These are phyloP conservation scores for Tokudaia tokunoshimensis DNA, from an alignment of 2,797 vertebrate genomes.

Conservation along the genomic window DNA sequence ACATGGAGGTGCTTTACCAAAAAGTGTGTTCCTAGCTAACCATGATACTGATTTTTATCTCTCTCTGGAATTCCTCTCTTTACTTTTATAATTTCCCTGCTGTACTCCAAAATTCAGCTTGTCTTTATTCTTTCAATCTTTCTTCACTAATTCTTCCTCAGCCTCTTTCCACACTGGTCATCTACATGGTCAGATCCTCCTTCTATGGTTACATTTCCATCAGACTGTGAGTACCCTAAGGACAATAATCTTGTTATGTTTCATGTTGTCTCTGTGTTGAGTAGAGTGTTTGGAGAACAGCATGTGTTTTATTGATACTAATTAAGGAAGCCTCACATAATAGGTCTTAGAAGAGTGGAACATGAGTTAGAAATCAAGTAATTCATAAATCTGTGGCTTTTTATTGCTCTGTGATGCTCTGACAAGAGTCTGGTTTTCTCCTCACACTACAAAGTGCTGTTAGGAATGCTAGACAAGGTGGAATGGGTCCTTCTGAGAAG, in stretches of 20 bases:
- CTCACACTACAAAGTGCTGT: neutral
- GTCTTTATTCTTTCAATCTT: neutral
- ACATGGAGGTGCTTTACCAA: neutral
- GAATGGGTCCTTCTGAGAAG: neutral
- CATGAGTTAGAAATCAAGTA: neutral
- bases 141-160: rapidly evolving
- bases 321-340: neutral
- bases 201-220: neutral
- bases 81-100: rapidly evolving
- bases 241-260: neutral
- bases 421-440: neutral
- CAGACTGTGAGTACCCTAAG: neutral
- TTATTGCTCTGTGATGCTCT: neutral
- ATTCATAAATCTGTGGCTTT: neutral
- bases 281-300: neutral
- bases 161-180: rapidly evolving
- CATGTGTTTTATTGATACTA: neutral
- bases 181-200: no score
- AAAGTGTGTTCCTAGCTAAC: neutral
- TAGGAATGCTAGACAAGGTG: neutral
- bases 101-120: no score
- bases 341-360: neutral
- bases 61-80: neutral
- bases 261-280: neutral
- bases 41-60: neutral